Base-by-base conservation (phyloP, 2,113 vertebrate species). In the Sorex fumeus region DNA sequence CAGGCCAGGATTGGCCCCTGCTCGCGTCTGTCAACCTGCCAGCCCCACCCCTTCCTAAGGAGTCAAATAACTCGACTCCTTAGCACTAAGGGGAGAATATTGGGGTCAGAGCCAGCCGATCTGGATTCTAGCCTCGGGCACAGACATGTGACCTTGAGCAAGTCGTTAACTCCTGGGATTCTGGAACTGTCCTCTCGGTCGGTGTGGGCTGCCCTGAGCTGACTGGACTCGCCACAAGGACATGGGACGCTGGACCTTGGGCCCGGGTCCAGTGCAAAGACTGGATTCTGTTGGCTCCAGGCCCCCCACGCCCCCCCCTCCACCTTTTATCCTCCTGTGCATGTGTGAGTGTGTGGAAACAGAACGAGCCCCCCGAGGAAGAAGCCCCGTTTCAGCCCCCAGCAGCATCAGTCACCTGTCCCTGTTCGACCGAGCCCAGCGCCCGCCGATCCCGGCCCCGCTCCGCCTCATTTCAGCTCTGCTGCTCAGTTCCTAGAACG, bases 151-250 rank as follows among this genome's bases (percentile, higher is more conserved):
- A 85, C 84, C 79, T 72, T 67, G 50, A 78, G 19, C 47, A 40
- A 21, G 83, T 53, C 85, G 30, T 45, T 91, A 76, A 40, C 80
- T 83, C 12, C 69, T 69, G 32, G 50, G 74, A 80, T 72, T 66
- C 76, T 16, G 74, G 50, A 94, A 75, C 71, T 8, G 0, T 30
- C 10, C 53, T 6, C 66, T 36, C 57, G 0, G 36, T 60, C 23
- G 15, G 64, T 66, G 64, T 28, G 21, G 57, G 57, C 25, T 70
- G 32, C 67, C 43, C 43, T 12, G 21, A 21, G 64, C 30, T 66
- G 21, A 12, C 57, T 6, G 47, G 32, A n/a, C 66, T 32, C 47
- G 45, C 81, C 2, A 45, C 76, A 45, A 66, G 64, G 64, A 2
- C 64, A 66, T 3, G 23, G 27, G 27, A 11, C 9, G 6, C 64